A percentile compares a stretch with the other conserved stretches of the same genome.
Evolutionary conservation across 2,888 invertebrate species (phyloP).

Genomic region (Ariolimax columbianus): DNA sequence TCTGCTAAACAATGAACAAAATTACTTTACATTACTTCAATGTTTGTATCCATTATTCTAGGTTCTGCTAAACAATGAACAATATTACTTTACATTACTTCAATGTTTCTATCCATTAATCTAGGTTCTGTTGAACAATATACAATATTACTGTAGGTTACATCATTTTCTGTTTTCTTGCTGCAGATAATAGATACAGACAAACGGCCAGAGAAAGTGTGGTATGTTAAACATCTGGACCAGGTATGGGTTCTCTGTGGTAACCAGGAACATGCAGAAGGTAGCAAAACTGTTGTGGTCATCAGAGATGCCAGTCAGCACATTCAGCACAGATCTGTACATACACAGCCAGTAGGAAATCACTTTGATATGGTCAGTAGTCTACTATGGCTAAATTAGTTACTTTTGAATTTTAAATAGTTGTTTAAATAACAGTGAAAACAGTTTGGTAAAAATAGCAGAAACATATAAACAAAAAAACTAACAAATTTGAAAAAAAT

Average conservation of each 20-base stretch:
- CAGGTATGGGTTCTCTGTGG: conserved; percentile 88
- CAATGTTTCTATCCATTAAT: no score
- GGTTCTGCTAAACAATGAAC: no score
- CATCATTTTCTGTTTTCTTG: conserved; percentile 39
- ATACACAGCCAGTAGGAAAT: conserved; percentile 85
- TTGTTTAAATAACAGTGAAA: no score
- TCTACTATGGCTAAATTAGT: neutral
- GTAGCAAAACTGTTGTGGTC: conserved; percentile 85
- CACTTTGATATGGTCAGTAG: conserved; percentile 84
- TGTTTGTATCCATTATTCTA: no score
- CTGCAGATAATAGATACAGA: conserved; percentile 85
- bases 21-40: no score
- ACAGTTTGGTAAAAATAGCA: no score
- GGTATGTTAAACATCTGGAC: conserved; percentile 85
- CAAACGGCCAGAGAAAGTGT: conserved; percentile 85
- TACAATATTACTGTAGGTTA: neutral
- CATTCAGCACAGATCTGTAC: conserved; percentile 84
- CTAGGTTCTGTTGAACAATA: neutral
- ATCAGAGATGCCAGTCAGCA: conserved; percentile 86
- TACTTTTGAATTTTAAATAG: no score
- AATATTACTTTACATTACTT: no score
- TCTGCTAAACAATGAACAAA: no score
- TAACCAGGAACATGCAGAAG: conserved; percentile 81
- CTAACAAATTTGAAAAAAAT: no score
- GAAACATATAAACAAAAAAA: no score